Conservation (phyloP, 1,140 invertebrate species). For the Drosophila saltans region DNA sequence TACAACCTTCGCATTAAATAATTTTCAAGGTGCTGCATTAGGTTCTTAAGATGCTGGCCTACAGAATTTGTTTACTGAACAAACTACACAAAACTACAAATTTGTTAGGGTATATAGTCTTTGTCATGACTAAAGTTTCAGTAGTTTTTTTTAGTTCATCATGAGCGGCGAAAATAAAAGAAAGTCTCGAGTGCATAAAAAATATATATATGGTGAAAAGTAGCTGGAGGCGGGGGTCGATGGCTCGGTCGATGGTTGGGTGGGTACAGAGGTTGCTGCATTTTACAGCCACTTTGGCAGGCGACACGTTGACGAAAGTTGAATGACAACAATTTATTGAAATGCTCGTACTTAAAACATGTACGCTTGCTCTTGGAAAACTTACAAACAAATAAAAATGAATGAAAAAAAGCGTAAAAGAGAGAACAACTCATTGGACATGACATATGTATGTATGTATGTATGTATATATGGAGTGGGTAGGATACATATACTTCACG, state of each 20-base stretch:
- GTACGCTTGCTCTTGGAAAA: no score
- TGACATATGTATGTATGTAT: constrained; percentile 1
- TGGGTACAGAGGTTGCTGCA: constrained; percentile 28
- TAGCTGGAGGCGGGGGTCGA: neutral
- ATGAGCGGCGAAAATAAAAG: constrained; percentile 45
- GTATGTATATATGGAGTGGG: constrained; percentile 24
- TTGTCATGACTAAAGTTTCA: neutral
- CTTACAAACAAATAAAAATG: constrained; percentile 1
- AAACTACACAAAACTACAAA: no score
- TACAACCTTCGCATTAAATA: no score
- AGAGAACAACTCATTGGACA: neutral
- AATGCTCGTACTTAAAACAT: constrained; percentile 48
- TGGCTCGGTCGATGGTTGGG: neutral
- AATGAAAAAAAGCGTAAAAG: neutral
- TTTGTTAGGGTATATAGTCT: no score
- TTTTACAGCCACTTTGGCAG: constrained; percentile 67
- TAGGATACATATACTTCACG: constrained; percentile 35
- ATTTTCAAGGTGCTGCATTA: no score
- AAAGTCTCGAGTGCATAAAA: constrained; percentile 53
- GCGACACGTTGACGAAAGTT: constrained; percentile 52
- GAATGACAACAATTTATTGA: constrained; percentile 55
- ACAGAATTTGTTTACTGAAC: no score
- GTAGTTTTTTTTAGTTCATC: constrained; percentile 15
- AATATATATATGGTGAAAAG: constrained; percentile 39
- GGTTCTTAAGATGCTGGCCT: no score